A percentile compares a stretch with the other conserved stretches of the same genome.
Evolutionary conservation across 2,113 vertebrate species (phyloP).

Genomic region (Tretioscincus oriximinensis): DNA sequence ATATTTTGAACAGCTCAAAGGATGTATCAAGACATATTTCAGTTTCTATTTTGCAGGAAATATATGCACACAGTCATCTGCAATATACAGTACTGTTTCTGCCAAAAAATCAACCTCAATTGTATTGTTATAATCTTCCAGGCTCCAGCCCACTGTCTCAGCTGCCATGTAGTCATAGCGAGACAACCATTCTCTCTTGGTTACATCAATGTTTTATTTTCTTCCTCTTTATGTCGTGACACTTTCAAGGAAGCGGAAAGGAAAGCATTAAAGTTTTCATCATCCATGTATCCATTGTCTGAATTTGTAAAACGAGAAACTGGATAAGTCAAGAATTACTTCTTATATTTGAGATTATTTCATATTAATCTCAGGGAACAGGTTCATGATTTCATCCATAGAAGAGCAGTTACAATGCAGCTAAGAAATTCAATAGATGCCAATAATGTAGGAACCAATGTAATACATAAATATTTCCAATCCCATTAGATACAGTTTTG

Average conservation of each 20-base stretch:
- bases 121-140: not conserved
- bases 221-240: not conserved
- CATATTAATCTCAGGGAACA: not conserved
- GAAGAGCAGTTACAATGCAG: not conserved
- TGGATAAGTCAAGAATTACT: not conserved
- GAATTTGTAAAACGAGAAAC: not conserved
- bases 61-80: not conserved
- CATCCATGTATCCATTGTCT: not conserved
- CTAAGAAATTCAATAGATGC: not conserved
- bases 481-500: not conserved
- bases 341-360: not conserved
- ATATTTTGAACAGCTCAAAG: too few species aligned
- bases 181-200: not conserved
- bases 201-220: not conserved
- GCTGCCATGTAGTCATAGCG: not conserved
- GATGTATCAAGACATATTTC: too few species aligned
- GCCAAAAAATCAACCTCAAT: too few species aligned
- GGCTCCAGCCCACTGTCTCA: not conserved
- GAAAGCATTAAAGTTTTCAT: not conserved
- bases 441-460: not conserved
- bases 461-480: not conserved
- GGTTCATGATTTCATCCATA: not conserved
- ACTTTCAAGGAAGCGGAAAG: not conserved
- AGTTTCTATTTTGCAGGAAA: not conserved
- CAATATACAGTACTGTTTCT: not conserved